A percentile compares a stretch with the other conserved stretches of the same genome.
Evolutionary conservation across 2,888 invertebrate species (phyloP).

Genomic region (Ophion ellenae): DNA sequence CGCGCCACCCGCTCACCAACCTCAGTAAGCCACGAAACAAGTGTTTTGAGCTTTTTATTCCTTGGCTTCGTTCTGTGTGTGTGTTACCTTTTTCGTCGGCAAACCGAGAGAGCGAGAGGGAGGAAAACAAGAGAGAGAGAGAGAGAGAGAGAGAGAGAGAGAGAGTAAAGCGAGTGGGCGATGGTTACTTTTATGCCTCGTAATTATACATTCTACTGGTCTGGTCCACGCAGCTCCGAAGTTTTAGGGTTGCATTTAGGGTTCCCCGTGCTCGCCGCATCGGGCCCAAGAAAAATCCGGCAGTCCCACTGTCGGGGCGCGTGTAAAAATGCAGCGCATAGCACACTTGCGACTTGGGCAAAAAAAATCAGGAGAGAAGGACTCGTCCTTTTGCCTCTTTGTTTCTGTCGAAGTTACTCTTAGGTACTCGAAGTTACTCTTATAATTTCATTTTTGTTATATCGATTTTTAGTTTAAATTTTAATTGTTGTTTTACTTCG

Average conservation of each 20-base stretch:
- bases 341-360: constrained; percentile 1
- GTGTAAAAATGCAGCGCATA: constrained; percentile 10
- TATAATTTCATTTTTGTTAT: background rate
- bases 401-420: constrained; percentile 64
- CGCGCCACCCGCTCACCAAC: constrained; percentile 59
- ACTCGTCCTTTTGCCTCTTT: constrained; percentile 48
- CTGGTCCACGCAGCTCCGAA: constrained; percentile 68
- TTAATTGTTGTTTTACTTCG: background rate
- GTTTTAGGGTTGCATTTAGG: constrained; percentile 80
- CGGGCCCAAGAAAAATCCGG: constrained; percentile 23
- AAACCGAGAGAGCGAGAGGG: constrained; percentile 33
- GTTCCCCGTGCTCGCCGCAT: constrained; percentile 43
- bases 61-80: constrained; percentile 32
- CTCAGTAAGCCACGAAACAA: constrained; percentile 58
- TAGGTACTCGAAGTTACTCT: no score
- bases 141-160: constrained; percentile 48
- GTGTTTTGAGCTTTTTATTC: constrained; percentile 63
- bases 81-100: constrained; percentile 28
- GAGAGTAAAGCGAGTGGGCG: constrained; percentile 75
- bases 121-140: constrained; percentile 36
- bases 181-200: constrained; percentile 83
- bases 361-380: constrained; percentile 34
- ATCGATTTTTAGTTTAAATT: background rate
- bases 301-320: constrained; percentile 14
- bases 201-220: constrained; percentile 82